Conservation (phyloP, 2,797 vertebrate genomes). For the Oreochromis mossambicus region DNA sequence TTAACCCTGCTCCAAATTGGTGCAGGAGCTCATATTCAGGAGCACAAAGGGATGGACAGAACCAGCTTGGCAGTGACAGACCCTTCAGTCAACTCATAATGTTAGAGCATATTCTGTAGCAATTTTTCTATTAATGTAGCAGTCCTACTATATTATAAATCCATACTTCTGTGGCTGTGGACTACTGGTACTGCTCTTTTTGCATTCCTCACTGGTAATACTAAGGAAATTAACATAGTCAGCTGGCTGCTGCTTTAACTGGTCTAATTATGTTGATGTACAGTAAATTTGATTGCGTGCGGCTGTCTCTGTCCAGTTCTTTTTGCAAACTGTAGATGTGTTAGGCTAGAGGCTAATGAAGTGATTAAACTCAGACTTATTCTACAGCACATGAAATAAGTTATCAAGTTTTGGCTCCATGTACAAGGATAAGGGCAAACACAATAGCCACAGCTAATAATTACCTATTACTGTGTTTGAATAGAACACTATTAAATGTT, state of each 20-base stretch:
- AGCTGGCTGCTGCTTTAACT: background rate
- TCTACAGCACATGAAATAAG: background rate
- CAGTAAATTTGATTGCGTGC: constrained; percentile 1
- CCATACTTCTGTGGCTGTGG: background rate
- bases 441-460: background rate
- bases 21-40: constrained; percentile 24
- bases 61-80: background rate
- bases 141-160: constrained; percentile 1
- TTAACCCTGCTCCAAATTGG: constrained; percentile 56
- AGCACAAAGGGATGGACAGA: constrained; percentile 12
- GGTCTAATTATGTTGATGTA: constrained; percentile 35
- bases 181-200: background rate
- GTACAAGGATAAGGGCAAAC: background rate
- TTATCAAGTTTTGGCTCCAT: background rate
- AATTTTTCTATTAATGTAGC: background rate
- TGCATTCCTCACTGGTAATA: constrained; percentile 2
- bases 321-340: background rate
- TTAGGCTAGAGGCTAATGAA: constrained; percentile 29
- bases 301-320: constrained; percentile 1
- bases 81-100: background rate
- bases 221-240: background rate
- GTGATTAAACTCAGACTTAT: constrained; percentile 16
- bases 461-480: background rate
- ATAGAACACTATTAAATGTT: background rate
- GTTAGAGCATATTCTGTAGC: background rate